A percentile compares a stretch with the other conserved stretches of the same genome.
phyloP scores from a whole-genome alignment of 2,888 invertebrate species.

The Heliconius sara region DNA sequence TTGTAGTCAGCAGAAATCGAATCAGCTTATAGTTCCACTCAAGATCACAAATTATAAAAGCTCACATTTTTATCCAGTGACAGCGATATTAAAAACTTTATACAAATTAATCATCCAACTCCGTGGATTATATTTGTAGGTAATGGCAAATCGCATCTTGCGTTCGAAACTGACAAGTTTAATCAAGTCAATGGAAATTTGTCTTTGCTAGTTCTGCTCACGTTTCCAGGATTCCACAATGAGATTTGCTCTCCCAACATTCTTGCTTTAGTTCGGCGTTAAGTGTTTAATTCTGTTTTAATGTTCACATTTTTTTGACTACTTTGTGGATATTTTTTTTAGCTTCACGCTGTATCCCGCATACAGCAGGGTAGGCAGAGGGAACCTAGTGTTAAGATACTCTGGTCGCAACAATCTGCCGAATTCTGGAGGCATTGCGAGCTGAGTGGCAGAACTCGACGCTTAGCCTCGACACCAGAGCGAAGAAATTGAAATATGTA shows the following conservation, averaged over 20 bases:
- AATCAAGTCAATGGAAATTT: conserved; percentile 79
- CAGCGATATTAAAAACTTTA: conserved; percentile 2
- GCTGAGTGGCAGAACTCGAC: no score
- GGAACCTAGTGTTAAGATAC: no score
- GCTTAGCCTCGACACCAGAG: no score
- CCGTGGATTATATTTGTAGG: conserved; percentile 37
- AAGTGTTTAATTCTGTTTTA: conserved; percentile 39
- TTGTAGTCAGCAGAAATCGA: no score
- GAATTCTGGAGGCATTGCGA: no score
- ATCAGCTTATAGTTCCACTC: neutral
- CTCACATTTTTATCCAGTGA: neutral
- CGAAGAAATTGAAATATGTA: no score
- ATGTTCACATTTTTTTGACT: conserved; percentile 17
- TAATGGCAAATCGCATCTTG: conserved; percentile 69
- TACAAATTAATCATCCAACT: conserved; percentile 27
- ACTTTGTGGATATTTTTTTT: no score
- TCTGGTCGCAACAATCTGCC: no score
- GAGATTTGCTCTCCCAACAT: conserved; percentile 74
- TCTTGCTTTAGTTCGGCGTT: conserved; percentile 48
- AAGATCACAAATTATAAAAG: neutral
- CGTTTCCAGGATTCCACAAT: conserved; percentile 72
- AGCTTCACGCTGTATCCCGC: no score
- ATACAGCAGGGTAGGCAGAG: no score
- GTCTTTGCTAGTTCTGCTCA: conserved; percentile 75
- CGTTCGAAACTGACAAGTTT: conserved; percentile 72